Evolutionary conservation across 2,113 vertebrate species (phyloP).

Genomic region (Caretta caretta): DNA sequence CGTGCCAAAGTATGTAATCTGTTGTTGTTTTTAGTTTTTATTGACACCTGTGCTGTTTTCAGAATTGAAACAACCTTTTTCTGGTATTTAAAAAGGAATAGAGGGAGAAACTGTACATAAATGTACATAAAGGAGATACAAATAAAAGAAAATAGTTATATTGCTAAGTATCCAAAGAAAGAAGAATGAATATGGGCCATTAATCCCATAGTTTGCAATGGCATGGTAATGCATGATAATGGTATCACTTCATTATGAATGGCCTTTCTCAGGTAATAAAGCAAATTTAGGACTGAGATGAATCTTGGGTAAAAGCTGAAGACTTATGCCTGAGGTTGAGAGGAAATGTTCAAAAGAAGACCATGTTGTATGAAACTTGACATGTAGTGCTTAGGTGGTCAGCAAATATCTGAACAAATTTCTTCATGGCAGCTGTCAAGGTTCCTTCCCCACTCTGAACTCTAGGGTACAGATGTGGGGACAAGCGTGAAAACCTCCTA

Average conservation of each 20-base stretch:
- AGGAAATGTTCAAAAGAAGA: background rate
- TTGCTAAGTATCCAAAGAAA: background rate
- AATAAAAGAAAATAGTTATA: background rate
- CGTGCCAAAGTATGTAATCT: background rate
- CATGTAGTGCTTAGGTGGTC: background rate
- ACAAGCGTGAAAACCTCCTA: too few relatives aligned
- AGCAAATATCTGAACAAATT: background rate
- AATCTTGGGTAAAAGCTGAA: background rate
- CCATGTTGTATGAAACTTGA: background rate
- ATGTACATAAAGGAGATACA: background rate
- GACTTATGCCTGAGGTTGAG: background rate
- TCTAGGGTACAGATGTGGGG: too few relatives aligned
- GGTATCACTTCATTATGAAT: background rate
- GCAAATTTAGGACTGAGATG: background rate
- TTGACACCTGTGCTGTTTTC: constrained; percentile 21
- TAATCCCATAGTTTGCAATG: background rate
- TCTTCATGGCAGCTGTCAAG: background rate
- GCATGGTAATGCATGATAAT: background rate
- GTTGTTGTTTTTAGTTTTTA: background rate
- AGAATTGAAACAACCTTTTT: background rate
- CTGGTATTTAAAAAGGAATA: background rate
- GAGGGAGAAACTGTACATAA: background rate
- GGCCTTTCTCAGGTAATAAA: background rate
- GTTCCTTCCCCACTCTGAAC: too few relatives aligned
- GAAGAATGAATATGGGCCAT: background rate